Evolutionary conservation across 2,888 invertebrate species (phyloP), one percentile per base, ranked within the genome.

Genomic region (Amiota minor): DNA sequence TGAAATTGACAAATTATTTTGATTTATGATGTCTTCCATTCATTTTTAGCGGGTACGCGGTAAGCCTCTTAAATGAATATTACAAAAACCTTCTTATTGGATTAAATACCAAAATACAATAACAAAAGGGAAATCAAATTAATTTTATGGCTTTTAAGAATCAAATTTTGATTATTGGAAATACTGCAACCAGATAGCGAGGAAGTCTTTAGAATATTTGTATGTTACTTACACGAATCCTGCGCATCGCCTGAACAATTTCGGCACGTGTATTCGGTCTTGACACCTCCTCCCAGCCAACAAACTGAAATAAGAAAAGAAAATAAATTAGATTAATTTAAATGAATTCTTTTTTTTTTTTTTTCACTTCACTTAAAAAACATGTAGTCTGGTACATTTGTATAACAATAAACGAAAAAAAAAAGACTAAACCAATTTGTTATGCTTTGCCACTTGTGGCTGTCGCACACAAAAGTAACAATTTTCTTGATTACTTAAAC

Each of bases 191-290:
- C 2, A 35, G 35, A 35, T 35, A 35, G 35, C 35, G 35, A 35
- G 35, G 6, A n/a, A n/a, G 2, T 35, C 6, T 35, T 35, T 35
- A 35, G 6, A 6, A 35, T 6, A 35, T 64, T 64, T 35, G 64
- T 10, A 14, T 8, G 71, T 61, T 73, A 92, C 95, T 96, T 91
- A 98, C 98, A 90, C 99, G 93, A 89, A 99, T 98, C 87, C 98
- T 93, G 77, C 99, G 94, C 99, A 99, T 99, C 78, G 99, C 98
- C 77, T 98, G 98, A 75, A 99, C 99, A 89, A 99, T 99, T 91
- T 99, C 99, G 81, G 98, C 96, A 83, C 98, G 93, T 89, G 97
- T 98, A 81, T 96, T 96, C 47, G 99, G 99, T 81, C 98, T 92
- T 18, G 98, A 97, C 83, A 99, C 98, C 90, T 98, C 98, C 94